Evolutionary conservation across 2,113 vertebrate genomes (phyloP), one percentile per base, ranked within the genome.

Genomic region (Charadrius vociferus): DNA sequence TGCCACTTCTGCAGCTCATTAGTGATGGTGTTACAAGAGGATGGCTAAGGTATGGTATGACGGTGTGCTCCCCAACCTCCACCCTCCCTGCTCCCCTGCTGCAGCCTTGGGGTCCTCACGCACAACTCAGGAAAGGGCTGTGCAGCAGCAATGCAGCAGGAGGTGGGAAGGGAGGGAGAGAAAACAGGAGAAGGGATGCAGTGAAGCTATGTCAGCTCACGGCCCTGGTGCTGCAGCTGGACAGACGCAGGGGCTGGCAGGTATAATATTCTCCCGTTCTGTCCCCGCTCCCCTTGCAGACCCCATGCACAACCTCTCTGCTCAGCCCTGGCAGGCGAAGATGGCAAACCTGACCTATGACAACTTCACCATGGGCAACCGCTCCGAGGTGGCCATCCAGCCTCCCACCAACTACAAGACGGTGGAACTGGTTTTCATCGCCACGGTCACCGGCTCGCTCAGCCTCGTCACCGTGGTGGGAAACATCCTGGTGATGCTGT

Each of bases 401-500:
- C 90, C 96, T 4, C 77, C 97, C 9, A 93, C 96, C 59, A 99
- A 97, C 97, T 99, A 99, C 53, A 99, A 99, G 95, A 99, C 99
- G 0, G 98, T 99, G 95, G 99, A 99, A 97, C 99, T 99, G 98
- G 98, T 99, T 45, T 99, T 99, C 88, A 99, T 99, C 0, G 99
- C 99, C 91, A 98, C 99, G 0, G 99, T 99, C 59, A 99, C 99
- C 0, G 99, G 99, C 67, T 99, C 99, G 0, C 98, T 99, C 81
- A 99, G 99, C 95, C 99, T 99, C 9, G 99, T 99, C 97, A 99
- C 99, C 0, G 99, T 99, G 12, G 99, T 99, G 36, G 99, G 99
- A 75, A 99, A 99, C 94, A 99, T 99, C 97, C 97, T 99, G 86
- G 99, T 99, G 93, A 99, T 99, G 99, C 98, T 99, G 30, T 99